phyloP scores from a whole-genome alignment of 2,888 invertebrate genomes.

The Odontothrips loti region DNA sequence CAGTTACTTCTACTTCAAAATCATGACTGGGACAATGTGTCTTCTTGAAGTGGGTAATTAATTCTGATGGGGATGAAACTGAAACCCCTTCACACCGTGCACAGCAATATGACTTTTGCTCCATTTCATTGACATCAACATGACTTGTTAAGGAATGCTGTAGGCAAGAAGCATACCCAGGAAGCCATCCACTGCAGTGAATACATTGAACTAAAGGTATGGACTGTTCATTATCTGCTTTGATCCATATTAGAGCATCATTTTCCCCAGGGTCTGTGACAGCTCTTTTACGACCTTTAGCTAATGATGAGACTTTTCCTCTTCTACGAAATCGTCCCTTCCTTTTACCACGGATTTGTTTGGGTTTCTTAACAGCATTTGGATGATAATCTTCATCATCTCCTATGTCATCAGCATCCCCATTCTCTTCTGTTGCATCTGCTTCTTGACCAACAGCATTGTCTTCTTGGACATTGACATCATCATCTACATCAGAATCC shows the following conservation, averaged over 20 bases:
- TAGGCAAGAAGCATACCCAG: not conserved
- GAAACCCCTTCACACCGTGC: conserved; percentile 6
- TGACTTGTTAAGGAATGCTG: not conserved
- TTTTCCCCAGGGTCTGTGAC: not conserved
- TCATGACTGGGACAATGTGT: not conserved
- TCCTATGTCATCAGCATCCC: not conserved
- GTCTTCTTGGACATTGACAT: not conserved
- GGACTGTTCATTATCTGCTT: not conserved
- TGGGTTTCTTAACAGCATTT: not conserved
- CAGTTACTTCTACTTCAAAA: not conserved
- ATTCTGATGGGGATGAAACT: not conserved
- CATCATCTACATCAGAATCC: not conserved
- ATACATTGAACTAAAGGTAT: conserved; percentile 1
- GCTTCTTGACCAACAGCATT: not conserved
- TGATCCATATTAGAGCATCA: conserved; percentile 4
- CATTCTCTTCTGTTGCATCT: not conserved
- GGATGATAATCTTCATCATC: not conserved
- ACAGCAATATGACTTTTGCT: not conserved
- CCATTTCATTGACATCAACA: not conserved
- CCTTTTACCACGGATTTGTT: not conserved
- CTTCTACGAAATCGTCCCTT: not conserved
- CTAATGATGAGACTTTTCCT: not conserved
- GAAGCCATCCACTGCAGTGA: not conserved
- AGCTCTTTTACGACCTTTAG: too few species aligned
- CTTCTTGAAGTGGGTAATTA: not conserved